Conservation (phyloP, 2,797 vertebrate genomes). For the Podarcis siculus region DNA sequence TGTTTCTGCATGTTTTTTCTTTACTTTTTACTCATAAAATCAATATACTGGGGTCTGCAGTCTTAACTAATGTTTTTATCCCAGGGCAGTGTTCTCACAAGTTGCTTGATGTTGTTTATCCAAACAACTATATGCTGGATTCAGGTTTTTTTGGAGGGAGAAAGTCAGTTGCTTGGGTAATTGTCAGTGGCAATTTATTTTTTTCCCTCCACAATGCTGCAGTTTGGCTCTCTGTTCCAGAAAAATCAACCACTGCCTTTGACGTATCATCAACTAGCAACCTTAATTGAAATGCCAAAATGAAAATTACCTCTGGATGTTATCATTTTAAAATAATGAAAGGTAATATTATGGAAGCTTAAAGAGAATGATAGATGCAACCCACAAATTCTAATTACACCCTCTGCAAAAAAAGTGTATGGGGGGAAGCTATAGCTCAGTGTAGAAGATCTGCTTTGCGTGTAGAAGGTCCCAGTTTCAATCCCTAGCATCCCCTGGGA, state of each 20-base stretch:
- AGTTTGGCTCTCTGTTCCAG: slow-evolving; percentile 3
- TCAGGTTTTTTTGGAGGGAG: not conserved
- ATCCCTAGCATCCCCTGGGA: no score
- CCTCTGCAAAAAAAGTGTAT: not conserved
- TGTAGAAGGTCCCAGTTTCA: no score
- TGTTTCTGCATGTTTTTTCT: slow-evolving; percentile 23
- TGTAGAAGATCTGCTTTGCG: no score
- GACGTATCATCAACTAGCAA: slow-evolving; percentile 42
- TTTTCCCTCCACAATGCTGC: not conserved
- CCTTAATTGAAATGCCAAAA: slow-evolving; percentile 49
- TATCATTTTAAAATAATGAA: slow-evolving; percentile 40
- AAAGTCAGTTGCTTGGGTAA: slow-evolving; percentile 7
- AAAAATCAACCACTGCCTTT: slow-evolving; percentile 51
- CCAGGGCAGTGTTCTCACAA: slow-evolving; percentile 35
- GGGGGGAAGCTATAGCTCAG: no score
- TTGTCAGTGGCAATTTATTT: slow-evolving; percentile 45
- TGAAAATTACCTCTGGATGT: slow-evolving; percentile 16
- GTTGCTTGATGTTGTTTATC: slow-evolving; percentile 24
- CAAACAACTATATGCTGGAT: not conserved
- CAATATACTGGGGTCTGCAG: not conserved
- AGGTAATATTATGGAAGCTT: slow-evolving; percentile 24
- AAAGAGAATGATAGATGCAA: slow-evolving; percentile 12
- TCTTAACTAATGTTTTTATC: slow-evolving; percentile 34
- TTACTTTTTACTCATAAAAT: slow-evolving; percentile 43
- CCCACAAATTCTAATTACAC: not conserved